Conservation (phyloP, 2,113 vertebrate species). For the Perca flavescens region DNA sequence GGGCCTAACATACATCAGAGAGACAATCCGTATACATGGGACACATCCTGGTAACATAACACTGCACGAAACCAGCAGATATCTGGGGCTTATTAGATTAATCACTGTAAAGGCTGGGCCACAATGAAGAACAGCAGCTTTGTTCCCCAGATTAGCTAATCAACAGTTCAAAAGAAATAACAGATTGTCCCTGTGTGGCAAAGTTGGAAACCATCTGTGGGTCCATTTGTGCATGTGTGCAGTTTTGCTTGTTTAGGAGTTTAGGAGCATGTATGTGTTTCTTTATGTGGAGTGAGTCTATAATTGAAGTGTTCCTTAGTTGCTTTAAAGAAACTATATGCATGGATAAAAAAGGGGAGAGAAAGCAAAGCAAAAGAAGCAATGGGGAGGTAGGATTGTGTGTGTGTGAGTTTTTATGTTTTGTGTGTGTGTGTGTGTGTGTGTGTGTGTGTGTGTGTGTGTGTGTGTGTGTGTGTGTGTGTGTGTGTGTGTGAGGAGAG, state of each 20-base stretch:
- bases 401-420: conserved; percentile 12
- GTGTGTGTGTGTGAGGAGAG: conserved; percentile 36
- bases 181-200: conserved; percentile 32
- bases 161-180: conserved; percentile 48
- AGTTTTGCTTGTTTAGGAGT: conserved; percentile 18
- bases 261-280: conserved; percentile 8
- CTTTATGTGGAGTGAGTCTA: neutral
- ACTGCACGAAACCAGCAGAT: conserved; percentile 28
- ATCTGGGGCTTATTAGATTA: conserved; percentile 30
- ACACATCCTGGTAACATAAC: conserved; percentile 48
- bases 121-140: conserved; percentile 20
- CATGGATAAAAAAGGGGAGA: conserved; percentile 6
- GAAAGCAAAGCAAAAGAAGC: conserved; percentile 26
- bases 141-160: conserved; percentile 33
- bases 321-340: neutral
- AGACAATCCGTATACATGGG: conserved; percentile 20
- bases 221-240: neutral
- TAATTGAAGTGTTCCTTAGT: neutral
- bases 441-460: conserved; percentile 10
- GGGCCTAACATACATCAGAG: conserved; percentile 31
- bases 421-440: conserved; percentile 8
- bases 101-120: conserved; percentile 24
- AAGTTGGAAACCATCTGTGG: neutral
- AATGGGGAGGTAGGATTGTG: conserved; percentile 27
- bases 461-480: conserved; percentile 17